Evolutionary conservation across 2,888 invertebrate species (phyloP), one percentile per base, ranked within the genome.

Genomic region (Baccha elongata): DNA sequence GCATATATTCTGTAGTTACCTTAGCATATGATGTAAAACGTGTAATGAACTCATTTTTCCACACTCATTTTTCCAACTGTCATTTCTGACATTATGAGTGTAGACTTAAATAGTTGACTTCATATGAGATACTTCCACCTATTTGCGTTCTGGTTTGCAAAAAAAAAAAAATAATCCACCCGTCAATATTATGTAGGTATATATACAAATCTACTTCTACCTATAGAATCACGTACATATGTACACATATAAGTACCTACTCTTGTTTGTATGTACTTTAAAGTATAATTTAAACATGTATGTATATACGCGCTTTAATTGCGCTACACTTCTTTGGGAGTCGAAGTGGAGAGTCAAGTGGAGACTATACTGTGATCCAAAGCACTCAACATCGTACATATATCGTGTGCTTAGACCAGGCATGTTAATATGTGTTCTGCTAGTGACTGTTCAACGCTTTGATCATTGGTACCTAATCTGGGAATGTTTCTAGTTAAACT

Each of bases 51-150:
- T 64, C 52, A 67, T 78, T 6, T 62, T 32, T n/a, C 46, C 60
- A 46, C 21, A 32, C 19, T 52, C 52, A 17, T 32, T 48, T 48
- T 52, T 15, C 55, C 62, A 64, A 69, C 74, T 80, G 80, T 80
- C 80, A 69, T 13, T 58, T 64, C 74, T 80, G 74, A 69, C 69
- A 80, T 80, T 44, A 60, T 60, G 60, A 80, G 69, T 80, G 58
- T 64, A 58, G 46, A 64, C 50, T 80, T 58, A 58, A 40, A 64
- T 65, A 75, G 74, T 69, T 64, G 75, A 64, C 64, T 75, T 80
- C 42, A 75, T 23, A 26, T 40, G 40, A 13, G 13, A 21, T 8
- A 55, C 62, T 48, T 55, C 55, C 21, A 35, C 71, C 53, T 62
- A 69, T 50, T 55, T 64, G 21, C n/a, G 35, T n/a, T 53, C 11